Percentiles rank a stretch among this genome's conserved stretches.
phyloP scores from a whole-genome alignment of 2,797 vertebrate genomes.

The Setipinna tenuifilis region DNA sequence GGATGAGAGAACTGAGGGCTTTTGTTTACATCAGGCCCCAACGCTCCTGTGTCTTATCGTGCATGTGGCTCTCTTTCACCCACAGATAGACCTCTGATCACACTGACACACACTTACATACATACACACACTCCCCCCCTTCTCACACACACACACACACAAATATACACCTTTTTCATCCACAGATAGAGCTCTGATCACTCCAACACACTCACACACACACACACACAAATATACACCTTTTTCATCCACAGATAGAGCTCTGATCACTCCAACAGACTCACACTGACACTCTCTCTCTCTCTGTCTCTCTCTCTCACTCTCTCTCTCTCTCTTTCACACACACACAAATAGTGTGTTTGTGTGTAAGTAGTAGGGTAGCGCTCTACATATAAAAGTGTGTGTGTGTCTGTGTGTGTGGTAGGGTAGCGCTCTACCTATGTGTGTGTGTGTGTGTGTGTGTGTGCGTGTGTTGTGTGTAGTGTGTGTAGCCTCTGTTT shows the following conservation, averaged over 20 bases:
- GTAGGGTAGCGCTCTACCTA: too few relatives aligned
- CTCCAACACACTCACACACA: neutral
- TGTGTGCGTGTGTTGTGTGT: too few relatives aligned
- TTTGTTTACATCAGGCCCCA: conserved; percentile 31
- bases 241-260: too few relatives aligned
- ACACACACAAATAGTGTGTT: too few relatives aligned
- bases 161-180: neutral
- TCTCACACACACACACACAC: neutral
- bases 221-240: neutral
- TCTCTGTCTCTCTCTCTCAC: neutral
- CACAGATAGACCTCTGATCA: neutral
- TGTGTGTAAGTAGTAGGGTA: too few relatives aligned
- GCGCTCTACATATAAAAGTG: too few relatives aligned
- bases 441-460: too few relatives aligned
- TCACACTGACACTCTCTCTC: neutral
- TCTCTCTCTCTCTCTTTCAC: conserved; percentile 20
- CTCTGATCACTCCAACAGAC: neutral
- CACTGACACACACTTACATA: conserved; percentile 12
- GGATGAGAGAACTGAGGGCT: neutral
- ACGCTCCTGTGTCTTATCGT: neutral
- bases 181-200: neutral
- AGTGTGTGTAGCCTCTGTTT: too few relatives aligned
- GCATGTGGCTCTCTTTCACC: neutral
- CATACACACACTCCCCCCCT: conserved; percentile 20
- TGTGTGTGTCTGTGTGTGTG: too few relatives aligned